These are phyloP conservation scores for Heliornis fulica DNA, from an alignment of 2,113 vertebrate genomes.

Conservation along the genomic window DNA sequence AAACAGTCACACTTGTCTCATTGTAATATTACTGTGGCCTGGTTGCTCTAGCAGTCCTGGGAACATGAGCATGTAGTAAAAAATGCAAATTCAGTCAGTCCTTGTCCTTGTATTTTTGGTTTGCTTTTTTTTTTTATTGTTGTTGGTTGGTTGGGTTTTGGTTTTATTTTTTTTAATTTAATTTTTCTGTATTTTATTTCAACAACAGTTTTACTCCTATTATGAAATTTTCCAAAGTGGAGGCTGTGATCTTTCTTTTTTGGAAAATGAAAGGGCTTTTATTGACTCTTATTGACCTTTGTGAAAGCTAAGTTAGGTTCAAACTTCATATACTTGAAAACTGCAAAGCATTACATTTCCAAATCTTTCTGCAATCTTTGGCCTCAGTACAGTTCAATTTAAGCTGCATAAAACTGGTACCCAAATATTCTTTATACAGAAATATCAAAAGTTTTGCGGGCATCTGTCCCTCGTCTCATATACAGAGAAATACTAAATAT, in stretches of 20 bases:
- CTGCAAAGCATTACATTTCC: background rate
- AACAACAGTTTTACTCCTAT: background rate
- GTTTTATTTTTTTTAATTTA: background rate
- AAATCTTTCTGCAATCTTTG: background rate
- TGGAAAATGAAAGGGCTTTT: background rate
- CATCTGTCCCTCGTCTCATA: background rate
- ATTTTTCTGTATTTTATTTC: background rate
- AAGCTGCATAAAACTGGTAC: background rate
- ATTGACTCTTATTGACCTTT: background rate
- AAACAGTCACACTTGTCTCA: accelerated
- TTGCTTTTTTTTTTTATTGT: too few species aligned
- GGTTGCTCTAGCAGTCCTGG: background rate
- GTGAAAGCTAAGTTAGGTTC: background rate
- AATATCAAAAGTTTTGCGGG: background rate
- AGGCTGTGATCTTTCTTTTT: background rate
- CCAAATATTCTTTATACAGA: background rate
- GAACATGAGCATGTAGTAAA: background rate
- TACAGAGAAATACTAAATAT: background rate
- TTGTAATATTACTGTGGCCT: background rate
- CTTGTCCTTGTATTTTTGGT: background rate
- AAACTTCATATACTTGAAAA: background rate
- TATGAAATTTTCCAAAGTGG: background rate
- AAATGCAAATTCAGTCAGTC: background rate
- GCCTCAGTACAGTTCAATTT: background rate
- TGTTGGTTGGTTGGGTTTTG: too few species aligned